A percentile compares a stretch with the other conserved stretches of the same genome.
These are phyloP conservation scores for Artibeus lituratus DNA, from an alignment of 2,797 vertebrate species.

Conservation along the genomic window DNA sequence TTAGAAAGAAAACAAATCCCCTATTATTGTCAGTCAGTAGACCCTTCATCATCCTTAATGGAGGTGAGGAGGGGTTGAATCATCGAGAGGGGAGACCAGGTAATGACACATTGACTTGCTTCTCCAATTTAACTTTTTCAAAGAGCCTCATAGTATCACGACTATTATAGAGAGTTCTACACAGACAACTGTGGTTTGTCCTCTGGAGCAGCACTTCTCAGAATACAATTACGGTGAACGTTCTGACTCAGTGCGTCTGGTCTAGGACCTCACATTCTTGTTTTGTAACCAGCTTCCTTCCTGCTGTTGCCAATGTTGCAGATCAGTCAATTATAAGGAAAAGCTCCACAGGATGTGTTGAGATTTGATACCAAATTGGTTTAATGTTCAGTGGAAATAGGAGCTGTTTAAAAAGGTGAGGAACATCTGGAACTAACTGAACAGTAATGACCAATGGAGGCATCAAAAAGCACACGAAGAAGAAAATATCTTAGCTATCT, in stretches of 20 bases:
- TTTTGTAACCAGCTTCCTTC: background rate
- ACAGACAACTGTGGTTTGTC: background rate
- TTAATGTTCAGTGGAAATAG: background rate
- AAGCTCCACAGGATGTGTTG: background rate
- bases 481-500: background rate
- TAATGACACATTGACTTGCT: background rate
- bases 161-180: background rate
- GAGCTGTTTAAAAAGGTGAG: background rate
- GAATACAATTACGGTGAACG: background rate
- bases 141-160: background rate
- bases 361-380: background rate
- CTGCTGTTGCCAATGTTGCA: background rate
- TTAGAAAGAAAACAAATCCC: background rate
- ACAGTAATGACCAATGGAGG: background rate
- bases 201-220: background rate
- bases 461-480: background rate
- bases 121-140: background rate
- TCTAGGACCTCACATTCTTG: background rate
- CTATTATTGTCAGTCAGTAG: background rate
- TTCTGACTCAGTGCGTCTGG: background rate
- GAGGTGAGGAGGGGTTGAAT: background rate
- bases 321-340: background rate
- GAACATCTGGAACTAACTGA: background rate
- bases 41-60: background rate
- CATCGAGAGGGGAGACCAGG: background rate